Base-by-base conservation (phyloP, 2,888 invertebrate species). In the Sinelater perroti region DNA sequence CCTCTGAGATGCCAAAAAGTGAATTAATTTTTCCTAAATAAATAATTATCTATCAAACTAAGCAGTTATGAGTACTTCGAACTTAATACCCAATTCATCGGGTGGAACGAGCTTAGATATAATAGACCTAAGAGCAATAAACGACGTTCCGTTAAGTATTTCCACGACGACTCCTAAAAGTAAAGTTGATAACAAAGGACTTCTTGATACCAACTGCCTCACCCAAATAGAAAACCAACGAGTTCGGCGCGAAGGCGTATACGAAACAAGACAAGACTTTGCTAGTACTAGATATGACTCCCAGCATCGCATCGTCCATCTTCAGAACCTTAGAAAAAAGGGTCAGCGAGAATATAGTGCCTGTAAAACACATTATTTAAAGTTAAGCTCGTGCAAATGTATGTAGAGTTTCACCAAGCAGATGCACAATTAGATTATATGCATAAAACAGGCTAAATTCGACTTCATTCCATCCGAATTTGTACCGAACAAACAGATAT, bases 401-500 rank as follows among this genome's bases (percentile, higher is more conserved):
- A n/a, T n/a, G n/a, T n/a, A n/a, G n/a, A n/a, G n/a, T n/a, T n/a
- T n/a, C n/a, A n/a, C n/a, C n/a, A n/a, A n/a, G n/a, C n/a, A n/a
- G n/a, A n/a, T n/a, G n/a, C n/a, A 6, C n/a, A 14, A 16, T 16
- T 16, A 33, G 11, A 16, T 13, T 4, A 14, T 1, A 16, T n/a
- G 4, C 1, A 2, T 10, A 16, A 2, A 33, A 33, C 16, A 14
- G 17, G 6, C 11, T 31, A 31, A 10, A 6, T 31, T 83, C 80
- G 1, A 83, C 79, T 63, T 83, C 82, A 56, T 84, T 80, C 85
- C 85, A 85, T 64, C 82, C 81, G 72, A 84, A 85, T 35, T 81
- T 74, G 64, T 81, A 82, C 57, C 85, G 73, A 58, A 80, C 79
- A 68, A 91, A 91, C 53, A 92, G 80, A 75, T 91, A 91, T 80